Evolutionary conservation across 2,797 vertebrate species (phyloP).

Genomic region (Pipistrellus pipistrellus): DNA sequence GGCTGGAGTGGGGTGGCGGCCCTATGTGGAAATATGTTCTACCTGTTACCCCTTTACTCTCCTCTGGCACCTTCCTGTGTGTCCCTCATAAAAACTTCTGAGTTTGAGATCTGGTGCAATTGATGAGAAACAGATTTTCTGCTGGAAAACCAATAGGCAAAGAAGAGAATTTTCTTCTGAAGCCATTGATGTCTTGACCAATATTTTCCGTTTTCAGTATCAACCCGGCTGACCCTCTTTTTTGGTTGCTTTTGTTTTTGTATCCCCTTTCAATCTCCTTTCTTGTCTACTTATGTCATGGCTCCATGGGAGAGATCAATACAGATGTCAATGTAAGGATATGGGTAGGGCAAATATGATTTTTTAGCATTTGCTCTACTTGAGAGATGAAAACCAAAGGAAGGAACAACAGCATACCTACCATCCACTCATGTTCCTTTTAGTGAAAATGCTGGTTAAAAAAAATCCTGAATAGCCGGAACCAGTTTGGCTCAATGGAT

Average conservation of each 20-base stretch:
- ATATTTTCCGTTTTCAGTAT: conserved; percentile 8
- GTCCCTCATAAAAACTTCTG: background rate
- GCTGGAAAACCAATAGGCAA: background rate
- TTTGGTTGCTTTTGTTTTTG: background rate
- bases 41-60: background rate
- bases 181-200: background rate
- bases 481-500: no score
- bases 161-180: background rate
- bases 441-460: background rate
- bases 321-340: background rate
- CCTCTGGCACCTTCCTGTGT: background rate
- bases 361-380: background rate
- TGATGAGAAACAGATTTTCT: background rate
- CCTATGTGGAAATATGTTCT: background rate
- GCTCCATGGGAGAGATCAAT: background rate
- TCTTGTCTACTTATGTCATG: background rate
- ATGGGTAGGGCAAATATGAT: background rate
- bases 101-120: background rate
- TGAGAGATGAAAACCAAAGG: background rate
- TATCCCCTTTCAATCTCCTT: background rate
- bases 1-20: background rate
- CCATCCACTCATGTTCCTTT: background rate
- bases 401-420: background rate
- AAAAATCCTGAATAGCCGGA: background rate
- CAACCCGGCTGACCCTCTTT: background rate